These are phyloP conservation scores for Pyrrhura leucotis DNA, from an alignment of 2,797 vertebrate genomes.

Conservation along the genomic window DNA sequence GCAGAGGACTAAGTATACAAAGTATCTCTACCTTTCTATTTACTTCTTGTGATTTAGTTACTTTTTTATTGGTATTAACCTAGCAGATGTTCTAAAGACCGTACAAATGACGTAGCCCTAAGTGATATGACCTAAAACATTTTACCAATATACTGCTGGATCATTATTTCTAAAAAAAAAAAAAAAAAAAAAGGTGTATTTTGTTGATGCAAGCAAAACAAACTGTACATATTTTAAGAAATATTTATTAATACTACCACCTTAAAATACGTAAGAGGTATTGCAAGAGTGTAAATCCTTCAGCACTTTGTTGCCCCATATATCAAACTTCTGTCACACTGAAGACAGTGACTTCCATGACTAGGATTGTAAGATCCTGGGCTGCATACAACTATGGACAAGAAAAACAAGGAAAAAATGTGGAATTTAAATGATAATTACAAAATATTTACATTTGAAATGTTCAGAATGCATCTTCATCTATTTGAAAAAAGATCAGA, in stretches of 20 bases:
- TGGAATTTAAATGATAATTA: neutral
- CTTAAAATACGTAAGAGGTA: neutral
- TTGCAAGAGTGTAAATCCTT: neutral
- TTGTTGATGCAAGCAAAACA: neutral
- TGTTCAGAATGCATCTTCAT: neutral
- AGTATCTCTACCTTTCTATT: neutral
- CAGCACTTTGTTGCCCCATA: constrained; percentile 41
- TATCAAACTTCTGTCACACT: constrained; percentile 23
- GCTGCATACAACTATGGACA: constrained; percentile 56
- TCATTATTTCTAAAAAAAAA: constrained; percentile 7
- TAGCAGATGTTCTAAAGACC: neutral
- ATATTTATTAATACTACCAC: constrained; percentile 16
- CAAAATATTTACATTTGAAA: neutral
- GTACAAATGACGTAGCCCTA: neutral
- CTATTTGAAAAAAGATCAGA: neutral
- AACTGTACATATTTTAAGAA: constrained; percentile 38
- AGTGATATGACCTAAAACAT: neutral
- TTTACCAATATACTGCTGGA: neutral
- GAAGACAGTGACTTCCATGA: constrained; percentile 54
- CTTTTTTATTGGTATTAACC: neutral
- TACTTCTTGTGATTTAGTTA: neutral
- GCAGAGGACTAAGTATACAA: neutral
- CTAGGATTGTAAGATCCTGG: constrained; percentile 69
- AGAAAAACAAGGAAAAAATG: neutral
- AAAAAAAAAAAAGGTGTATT: constrained; percentile 5